phyloP scores from a whole-genome alignment of 2,888 invertebrate genomes.

The Dichetophora obliterata region DNA sequence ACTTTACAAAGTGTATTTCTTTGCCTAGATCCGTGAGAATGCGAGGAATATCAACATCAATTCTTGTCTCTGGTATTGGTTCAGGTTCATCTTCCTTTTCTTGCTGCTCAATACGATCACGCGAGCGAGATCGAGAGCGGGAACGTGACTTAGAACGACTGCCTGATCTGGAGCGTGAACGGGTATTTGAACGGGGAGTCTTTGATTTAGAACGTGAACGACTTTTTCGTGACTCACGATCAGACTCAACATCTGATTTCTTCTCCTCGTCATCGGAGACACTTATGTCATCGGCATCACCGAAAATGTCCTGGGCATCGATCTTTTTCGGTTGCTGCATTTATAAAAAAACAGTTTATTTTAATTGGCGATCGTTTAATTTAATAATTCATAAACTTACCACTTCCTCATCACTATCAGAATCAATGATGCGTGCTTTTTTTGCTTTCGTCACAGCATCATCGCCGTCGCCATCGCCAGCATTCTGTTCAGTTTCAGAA shows the following conservation, averaged over 20 bases:
- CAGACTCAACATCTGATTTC: conserved; percentile 59
- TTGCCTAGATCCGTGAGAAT: conserved; percentile 92
- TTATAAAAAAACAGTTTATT: no score
- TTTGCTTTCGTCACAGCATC: conserved; percentile 69
- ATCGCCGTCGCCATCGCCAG: conserved; percentile 52
- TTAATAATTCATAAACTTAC: conserved; percentile 42
- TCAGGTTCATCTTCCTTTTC: conserved; percentile 77
- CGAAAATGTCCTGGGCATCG: conserved; percentile 86
- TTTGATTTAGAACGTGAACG: conserved; percentile 56
- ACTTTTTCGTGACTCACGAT: conserved; percentile 60
- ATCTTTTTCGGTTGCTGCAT: conserved; percentile 53
- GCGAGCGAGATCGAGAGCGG: conserved; percentile 60
- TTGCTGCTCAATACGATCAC: conserved; percentile 55
- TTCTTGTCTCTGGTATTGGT: conserved; percentile 90
- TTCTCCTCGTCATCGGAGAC: conserved; percentile 81
- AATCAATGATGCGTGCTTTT: conserved; percentile 74
- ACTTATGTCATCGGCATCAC: conserved; percentile 94
- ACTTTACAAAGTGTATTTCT: conserved; percentile 94
- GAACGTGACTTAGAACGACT: conserved; percentile 59
- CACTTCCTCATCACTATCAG: conserved; percentile 77
- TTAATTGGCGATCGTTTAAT: no score
- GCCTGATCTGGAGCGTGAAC: conserved; percentile 56
- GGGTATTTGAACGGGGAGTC: conserved; percentile 53
- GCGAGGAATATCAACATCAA: conserved; percentile 97
- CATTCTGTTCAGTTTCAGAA: conserved; percentile 69